Evolutionary conservation across 2,113 vertebrate species (phyloP).

Genomic region (Hucho hucho): DNA sequence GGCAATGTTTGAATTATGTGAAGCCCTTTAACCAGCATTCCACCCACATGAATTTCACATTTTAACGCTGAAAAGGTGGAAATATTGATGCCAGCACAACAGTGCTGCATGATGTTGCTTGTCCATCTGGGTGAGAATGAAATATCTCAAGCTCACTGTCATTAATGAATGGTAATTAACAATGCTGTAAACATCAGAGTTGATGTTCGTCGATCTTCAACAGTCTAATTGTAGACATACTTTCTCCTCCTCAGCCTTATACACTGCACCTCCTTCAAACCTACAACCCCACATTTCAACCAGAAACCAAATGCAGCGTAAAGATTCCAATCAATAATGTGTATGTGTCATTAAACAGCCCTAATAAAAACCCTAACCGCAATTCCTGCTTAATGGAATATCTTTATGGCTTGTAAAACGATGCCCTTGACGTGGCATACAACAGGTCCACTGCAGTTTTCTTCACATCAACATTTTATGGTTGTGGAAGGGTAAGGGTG

Average conservation of each 20-base stretch:
- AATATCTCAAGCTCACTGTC: too few species aligned
- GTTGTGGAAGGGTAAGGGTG: conserved; percentile 3
- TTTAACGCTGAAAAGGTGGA: too few species aligned
- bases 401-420: conserved; percentile 32
- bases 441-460: conserved; percentile 27
- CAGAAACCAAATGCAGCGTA: neutral
- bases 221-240: neutral
- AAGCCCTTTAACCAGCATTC: too few species aligned
- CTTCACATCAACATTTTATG: conserved; percentile 33
- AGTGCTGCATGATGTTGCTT: too few species aligned
- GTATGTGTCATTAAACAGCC: conserved; percentile 33
- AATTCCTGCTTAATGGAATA: conserved; percentile 25
- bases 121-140: too few species aligned
- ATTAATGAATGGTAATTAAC: too few species aligned
- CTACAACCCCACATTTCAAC: neutral
- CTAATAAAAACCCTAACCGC: conserved; percentile 35
- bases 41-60: too few species aligned
- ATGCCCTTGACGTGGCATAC: conserved; percentile 24
- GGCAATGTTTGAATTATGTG: too few species aligned
- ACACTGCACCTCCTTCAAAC: neutral
- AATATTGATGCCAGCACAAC: too few species aligned
- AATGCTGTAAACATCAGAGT: too few species aligned
- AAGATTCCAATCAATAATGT: conserved; percentile 12
- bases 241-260: neutral
- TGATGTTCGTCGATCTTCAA: too few species aligned